These are phyloP conservation scores for Hippocampus barbouri DNA, from an alignment of 2,113 vertebrate genomes.

Conservation along the genomic window DNA sequence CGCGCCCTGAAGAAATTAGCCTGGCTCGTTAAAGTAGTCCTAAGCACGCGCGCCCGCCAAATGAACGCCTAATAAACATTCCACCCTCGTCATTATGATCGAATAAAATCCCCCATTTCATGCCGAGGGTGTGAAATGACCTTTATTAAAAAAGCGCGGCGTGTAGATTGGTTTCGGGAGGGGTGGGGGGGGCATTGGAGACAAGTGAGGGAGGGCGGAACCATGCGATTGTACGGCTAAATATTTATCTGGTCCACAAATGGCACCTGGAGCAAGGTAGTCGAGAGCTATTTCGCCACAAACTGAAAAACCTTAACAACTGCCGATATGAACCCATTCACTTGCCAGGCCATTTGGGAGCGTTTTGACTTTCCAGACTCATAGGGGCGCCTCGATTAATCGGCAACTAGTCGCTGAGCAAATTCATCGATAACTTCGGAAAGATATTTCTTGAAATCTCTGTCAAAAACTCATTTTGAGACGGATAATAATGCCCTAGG, in stretches of 20 bases:
- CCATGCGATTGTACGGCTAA: conserved; percentile 34
- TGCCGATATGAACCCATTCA: too few species aligned
- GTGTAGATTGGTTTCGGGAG: conserved; percentile 21
- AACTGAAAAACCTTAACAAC: background rate
- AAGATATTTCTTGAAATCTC: too few species aligned
- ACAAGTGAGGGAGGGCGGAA: conserved; percentile 5
- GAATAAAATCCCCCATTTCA: conserved; percentile 32
- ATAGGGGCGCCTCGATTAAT: too few species aligned
- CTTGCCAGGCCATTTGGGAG: too few species aligned
- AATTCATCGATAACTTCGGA: too few species aligned
- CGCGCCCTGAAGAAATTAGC: conserved; percentile 28
- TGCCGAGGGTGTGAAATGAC: conserved; percentile 39
- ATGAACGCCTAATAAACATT: conserved; percentile 42
- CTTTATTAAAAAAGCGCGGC: conserved; percentile 39
- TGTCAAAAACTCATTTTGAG: too few species aligned
- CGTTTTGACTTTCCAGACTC: too few species aligned
- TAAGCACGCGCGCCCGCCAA: conserved; percentile 32
- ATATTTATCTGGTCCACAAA: conserved; percentile 44
- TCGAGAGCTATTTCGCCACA: background rate
- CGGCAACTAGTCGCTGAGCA: too few species aligned
- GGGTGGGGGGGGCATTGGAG: too few species aligned
- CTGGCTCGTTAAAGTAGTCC: conserved; percentile 38
- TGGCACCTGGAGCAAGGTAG: conserved; percentile 27
- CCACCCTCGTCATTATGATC: conserved; percentile 25
- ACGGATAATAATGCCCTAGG: too few species aligned